phyloP scores from a whole-genome alignment of 2,113 vertebrate species.

The Calonectris borealis region DNA sequence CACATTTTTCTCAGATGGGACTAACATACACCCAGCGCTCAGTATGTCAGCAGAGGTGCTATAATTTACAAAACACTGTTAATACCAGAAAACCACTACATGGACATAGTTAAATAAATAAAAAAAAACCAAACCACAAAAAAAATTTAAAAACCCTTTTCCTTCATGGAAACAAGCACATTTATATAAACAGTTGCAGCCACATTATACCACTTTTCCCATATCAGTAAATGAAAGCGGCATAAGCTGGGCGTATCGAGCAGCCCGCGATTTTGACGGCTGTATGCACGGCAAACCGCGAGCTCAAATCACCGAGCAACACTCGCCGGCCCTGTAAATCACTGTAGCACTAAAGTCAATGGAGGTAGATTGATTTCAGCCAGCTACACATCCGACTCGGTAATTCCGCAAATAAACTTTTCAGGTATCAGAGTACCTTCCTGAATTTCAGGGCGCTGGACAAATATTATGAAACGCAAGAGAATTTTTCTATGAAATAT shows the following conservation, averaged over 20 bases:
- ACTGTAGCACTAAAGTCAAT: background rate
- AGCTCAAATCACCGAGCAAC: background rate
- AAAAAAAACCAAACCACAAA: too few species aligned
- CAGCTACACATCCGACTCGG: background rate
- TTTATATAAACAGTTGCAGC: background rate
- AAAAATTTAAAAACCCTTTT: background rate
- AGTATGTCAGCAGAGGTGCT: background rate
- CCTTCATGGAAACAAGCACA: background rate
- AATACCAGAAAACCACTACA: background rate
- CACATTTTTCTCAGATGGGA: background rate
- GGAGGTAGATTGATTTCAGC: background rate
- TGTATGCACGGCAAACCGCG: background rate
- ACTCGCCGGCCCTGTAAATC: fast-evolving
- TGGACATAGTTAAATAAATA: background rate
- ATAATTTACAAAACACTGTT: background rate
- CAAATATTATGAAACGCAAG: background rate
- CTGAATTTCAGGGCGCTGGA: background rate
- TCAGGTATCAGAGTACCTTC: background rate
- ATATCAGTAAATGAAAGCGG: background rate
- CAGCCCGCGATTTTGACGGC: background rate
- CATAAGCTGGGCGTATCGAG: fast-evolving
- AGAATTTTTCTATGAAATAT: background rate
- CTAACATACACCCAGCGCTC: background rate
- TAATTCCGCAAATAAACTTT: background rate
- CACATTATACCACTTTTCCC: background rate